These are phyloP conservation scores for Spodoptera picta DNA, from an alignment of 2,888 invertebrate genomes.

Conservation along the genomic window DNA sequence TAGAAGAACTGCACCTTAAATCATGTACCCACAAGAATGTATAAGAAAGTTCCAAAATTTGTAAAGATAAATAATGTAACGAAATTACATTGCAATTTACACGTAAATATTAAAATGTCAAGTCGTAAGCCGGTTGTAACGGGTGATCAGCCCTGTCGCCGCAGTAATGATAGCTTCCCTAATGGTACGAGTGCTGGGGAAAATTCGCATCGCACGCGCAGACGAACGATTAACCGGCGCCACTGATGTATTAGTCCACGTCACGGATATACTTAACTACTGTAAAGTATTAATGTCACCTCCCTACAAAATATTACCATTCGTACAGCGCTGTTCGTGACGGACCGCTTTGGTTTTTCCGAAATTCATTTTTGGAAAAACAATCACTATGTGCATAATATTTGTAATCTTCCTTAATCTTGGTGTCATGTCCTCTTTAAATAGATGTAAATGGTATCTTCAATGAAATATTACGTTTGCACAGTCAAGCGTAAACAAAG, in stretches of 20 bases:
- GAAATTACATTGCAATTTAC: constrained; percentile 69
- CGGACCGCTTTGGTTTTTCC: constrained; percentile 8
- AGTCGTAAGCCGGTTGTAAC: constrained; percentile 68
- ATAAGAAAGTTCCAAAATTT: constrained; percentile 25
- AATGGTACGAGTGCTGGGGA: constrained; percentile 77
- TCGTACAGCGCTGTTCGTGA: constrained; percentile 14
- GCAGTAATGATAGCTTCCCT: constrained; percentile 85
- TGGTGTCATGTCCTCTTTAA: not conserved
- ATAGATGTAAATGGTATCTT: not conserved
- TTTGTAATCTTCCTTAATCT: no score
- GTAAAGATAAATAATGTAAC: constrained; percentile 48
- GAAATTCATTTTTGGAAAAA: constrained; percentile 3
- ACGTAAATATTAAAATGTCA: constrained; percentile 64
- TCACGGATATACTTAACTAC: constrained; percentile 76
- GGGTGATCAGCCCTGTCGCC: constrained; percentile 81
- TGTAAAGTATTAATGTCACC: constrained; percentile 68
- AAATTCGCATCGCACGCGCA: constrained; percentile 84
- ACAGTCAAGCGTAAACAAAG: constrained; percentile 25
- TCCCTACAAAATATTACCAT: constrained; percentile 51
- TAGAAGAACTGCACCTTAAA: constrained; percentile 2
- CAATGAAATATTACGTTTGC: constrained; percentile 5
- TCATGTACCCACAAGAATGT: constrained; percentile 17
- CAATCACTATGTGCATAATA: no score
- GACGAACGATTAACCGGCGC: constrained; percentile 82
- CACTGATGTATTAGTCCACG: constrained; percentile 81